These are phyloP conservation scores for Acleris holmiana DNA, from an alignment of 2,888 invertebrate species.

Conservation along the genomic window DNA sequence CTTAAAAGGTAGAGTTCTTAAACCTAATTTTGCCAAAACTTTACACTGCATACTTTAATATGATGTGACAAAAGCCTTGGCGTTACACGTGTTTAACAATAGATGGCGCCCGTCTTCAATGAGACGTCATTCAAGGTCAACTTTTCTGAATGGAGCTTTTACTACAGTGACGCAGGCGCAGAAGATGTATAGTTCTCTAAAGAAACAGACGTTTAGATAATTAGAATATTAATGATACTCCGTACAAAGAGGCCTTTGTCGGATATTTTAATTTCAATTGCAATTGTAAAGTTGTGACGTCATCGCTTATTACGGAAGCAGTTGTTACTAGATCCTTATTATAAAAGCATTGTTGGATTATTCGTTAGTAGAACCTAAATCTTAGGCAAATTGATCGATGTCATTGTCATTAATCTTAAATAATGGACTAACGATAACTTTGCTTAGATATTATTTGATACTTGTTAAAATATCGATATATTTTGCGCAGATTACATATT, in stretches of 20 bases:
- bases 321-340: too few species aligned
- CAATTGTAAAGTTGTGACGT: not conserved
- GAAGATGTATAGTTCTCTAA: constrained; percentile 4
- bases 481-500: too few species aligned
- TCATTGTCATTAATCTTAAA: too few species aligned
- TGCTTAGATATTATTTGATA: too few species aligned
- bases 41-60: not conserved
- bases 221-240: constrained; percentile 23
- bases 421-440: too few species aligned
- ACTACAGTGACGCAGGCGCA: constrained; percentile 21
- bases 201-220: constrained; percentile 16
- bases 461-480: too few species aligned
- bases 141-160: constrained; percentile 24
- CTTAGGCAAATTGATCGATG: too few species aligned
- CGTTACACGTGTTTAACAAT: constrained; percentile 15
- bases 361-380: too few species aligned
- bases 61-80: constrained; percentile 4
- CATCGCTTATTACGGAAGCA: not conserved
- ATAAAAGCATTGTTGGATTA: too few species aligned
- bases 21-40: too few species aligned
- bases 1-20: too few species aligned
- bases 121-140: constrained; percentile 14
- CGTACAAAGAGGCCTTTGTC: constrained; percentile 1
- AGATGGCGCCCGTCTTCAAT: constrained; percentile 25
- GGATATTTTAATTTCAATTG: constrained; percentile 4